These are phyloP conservation scores for Xiphydria camelus DNA, from an alignment of 2,888 invertebrate species.

Conservation along the genomic window DNA sequence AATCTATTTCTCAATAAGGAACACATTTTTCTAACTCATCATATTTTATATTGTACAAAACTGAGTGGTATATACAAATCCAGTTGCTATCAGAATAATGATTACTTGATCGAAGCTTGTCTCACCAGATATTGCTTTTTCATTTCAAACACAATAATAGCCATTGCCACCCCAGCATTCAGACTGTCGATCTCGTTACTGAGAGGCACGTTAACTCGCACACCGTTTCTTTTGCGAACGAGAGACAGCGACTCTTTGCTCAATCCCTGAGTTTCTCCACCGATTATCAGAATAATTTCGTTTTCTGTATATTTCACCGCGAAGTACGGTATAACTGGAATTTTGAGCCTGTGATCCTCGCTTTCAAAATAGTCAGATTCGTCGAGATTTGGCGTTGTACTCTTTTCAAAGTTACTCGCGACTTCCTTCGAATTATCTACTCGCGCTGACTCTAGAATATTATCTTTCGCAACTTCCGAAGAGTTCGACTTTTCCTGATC, in stretches of 20 bases:
- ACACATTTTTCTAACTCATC: no score
- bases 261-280: conserved; percentile 90
- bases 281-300: conserved; percentile 72
- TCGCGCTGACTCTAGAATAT: no score
- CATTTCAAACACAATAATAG: conserved; percentile 84
- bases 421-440: no score
- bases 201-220: conserved; percentile 79
- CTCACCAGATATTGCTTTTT: conserved; percentile 65
- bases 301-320: conserved; percentile 62
- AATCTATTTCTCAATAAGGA: no score
- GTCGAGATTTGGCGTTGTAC: background rate
- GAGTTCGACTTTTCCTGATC: no score
- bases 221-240: conserved; percentile 63
- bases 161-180: conserved; percentile 81
- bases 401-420: background rate
- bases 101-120: background rate
- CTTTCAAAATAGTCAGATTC: background rate
- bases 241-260: conserved; percentile 72
- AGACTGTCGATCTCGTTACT: conserved; percentile 78
- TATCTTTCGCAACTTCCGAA: no score
- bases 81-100: no score
- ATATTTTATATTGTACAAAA: no score
- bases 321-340: conserved; percentile 69
- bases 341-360: no score
- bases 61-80: no score